Conservation (phyloP, 2,888 invertebrate genomes). For the Oxytorus armatus region DNA sequence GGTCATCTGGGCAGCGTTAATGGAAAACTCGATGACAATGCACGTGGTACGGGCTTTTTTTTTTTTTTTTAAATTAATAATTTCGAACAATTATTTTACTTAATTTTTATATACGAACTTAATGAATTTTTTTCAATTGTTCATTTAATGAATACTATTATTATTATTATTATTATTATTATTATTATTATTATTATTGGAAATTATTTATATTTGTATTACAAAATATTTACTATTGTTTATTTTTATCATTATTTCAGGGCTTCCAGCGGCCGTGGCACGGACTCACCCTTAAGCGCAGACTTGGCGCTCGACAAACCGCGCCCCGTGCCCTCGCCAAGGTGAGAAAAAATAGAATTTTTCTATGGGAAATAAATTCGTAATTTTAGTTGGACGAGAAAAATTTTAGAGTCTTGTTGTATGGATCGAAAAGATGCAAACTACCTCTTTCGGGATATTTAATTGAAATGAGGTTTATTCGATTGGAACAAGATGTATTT, state of each 20-base stretch:
- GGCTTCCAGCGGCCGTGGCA: conserved; percentile 82
- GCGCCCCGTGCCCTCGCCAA: conserved; percentile 81
- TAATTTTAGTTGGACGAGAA: too few species aligned
- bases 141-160: too few species aligned
- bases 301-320: conserved; percentile 82
- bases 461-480: not conserved
- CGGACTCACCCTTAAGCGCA: conserved; percentile 79
- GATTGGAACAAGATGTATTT: not conserved
- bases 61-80: not conserved
- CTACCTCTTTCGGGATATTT: too few species aligned
- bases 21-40: conserved; percentile 15
- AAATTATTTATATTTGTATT: conserved; percentile 16
- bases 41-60: not conserved
- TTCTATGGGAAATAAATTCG: too few species aligned
- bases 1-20: not conserved
- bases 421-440: not conserved
- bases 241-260: conserved; percentile 68
- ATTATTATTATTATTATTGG: not conserved
- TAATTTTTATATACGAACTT: too few species aligned
- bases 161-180: not conserved
- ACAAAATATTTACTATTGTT: conserved; percentile 28
- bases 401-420: too few species aligned
- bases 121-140: too few species aligned
- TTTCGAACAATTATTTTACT: too few species aligned
- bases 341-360: conserved; percentile 70